Percentiles rank a stretch among this genome's conserved stretches.
Conservation (phyloP, 2,888 invertebrate genomes). For the Nephrotoma appendiculata region DNA sequence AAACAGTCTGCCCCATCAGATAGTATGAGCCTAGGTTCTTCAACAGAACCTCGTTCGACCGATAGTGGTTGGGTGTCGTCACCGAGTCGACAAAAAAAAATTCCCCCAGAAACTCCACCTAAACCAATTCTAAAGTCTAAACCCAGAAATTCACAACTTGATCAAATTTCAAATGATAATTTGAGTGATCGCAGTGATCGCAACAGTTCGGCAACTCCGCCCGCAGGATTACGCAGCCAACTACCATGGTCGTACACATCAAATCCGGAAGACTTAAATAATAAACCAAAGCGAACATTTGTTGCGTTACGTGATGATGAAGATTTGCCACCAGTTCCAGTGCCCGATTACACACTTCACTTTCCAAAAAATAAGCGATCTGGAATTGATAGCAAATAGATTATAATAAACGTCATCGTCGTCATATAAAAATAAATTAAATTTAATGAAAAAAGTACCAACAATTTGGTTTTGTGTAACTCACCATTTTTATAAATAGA, state of each 20-base stretch:
- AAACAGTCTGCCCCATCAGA: neutral
- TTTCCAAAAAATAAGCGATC: conserved; percentile 27
- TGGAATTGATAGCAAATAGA: conserved; percentile 11
- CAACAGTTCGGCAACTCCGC: neutral
- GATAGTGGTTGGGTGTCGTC: neutral
- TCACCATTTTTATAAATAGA: neutral
- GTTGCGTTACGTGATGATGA: conserved; percentile 34
- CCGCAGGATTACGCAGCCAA: conserved; percentile 40
- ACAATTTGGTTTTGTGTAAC: no score
- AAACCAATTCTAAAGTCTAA: neutral
- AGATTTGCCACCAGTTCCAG: conserved; percentile 42
- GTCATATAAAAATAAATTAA: neutral
- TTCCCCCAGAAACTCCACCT: neutral
- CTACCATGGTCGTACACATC: conserved; percentile 46
- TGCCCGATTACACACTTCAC: conserved; percentile 42
- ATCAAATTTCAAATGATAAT: neutral
- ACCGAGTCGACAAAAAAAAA: neutral
- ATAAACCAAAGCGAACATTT: conserved; percentile 25
- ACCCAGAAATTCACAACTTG: neutral
- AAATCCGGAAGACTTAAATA: conserved; percentile 23
- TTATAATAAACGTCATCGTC: neutral
- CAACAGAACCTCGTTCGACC: neutral
- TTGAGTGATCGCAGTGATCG: neutral
- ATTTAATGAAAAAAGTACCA: no score
- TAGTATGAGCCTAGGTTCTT: neutral